Evolutionary conservation across 2,797 vertebrate species (phyloP).

Genomic region (Sebastes trivittatus): DNA sequence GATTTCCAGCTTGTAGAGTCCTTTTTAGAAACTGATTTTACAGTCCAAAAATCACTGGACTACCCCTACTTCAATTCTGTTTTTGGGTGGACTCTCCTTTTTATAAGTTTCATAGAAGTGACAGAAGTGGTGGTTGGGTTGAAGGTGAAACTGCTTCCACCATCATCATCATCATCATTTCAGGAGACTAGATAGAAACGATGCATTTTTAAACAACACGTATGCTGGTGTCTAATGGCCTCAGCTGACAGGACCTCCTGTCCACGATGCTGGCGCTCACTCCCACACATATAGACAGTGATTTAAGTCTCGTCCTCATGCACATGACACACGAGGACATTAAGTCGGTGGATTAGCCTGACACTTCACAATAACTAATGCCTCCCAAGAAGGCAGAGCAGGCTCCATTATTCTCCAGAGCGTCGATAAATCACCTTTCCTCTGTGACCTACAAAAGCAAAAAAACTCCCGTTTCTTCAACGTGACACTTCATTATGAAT

Average conservation of each 20-base stretch:
- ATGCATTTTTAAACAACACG: constrained; percentile 52
- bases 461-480: constrained; percentile 66
- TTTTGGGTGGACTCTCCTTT: neutral
- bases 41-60: neutral
- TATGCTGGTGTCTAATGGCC: constrained; percentile 28
- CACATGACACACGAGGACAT: constrained; percentile 59
- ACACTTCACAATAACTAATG: constrained; percentile 72
- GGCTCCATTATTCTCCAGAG: constrained; percentile 73
- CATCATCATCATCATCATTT: constrained; percentile 17
- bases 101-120: constrained; percentile 2
- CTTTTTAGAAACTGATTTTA: neutral
- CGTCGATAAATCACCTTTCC: constrained; percentile 66
- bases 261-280: neutral
- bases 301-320: constrained; percentile 42
- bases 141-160: constrained; percentile 4
- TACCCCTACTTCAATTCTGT: neutral
- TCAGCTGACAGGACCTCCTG: constrained; percentile 14
- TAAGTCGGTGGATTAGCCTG: constrained; percentile 63
- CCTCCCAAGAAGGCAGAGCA: constrained; percentile 48
- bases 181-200: constrained; percentile 2
- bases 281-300: constrained; percentile 28
- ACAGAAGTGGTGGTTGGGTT: neutral
- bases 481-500: constrained; percentile 65
- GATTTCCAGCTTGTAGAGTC: neutral
- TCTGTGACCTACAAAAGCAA: constrained; percentile 63